These are phyloP conservation scores for Otocyon megalotis DNA, from an alignment of 2,113 vertebrate species.

Conservation along the genomic window DNA sequence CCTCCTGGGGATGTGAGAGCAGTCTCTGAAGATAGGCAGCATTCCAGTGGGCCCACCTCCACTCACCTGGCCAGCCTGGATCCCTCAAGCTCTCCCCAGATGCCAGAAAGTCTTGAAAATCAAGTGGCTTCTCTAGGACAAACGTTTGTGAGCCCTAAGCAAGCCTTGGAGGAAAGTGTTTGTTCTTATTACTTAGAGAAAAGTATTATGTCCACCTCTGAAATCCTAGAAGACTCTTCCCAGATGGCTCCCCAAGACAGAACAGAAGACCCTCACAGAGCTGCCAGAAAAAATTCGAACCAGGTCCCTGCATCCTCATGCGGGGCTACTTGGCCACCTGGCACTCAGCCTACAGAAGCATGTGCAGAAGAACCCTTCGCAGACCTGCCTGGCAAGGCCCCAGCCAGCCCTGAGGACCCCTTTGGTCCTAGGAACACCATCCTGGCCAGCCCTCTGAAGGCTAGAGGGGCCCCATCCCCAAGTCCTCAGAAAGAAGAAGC, in stretches of 20 bases:
- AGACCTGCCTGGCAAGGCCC: neutral
- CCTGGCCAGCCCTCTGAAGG: constrained; percentile 85
- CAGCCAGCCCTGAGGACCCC: accelerated
- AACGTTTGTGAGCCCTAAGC: neutral
- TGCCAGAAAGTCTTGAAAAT: constrained; percentile 66
- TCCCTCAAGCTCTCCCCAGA: constrained; percentile 72
- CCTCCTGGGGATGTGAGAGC: constrained; percentile 71
- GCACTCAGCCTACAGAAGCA: accelerated
- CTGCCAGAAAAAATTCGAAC: accelerated
- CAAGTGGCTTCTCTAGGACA: neutral
- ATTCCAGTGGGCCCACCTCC: constrained; percentile 86
- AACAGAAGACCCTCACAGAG: neutral
- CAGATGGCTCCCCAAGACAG: accelerated
- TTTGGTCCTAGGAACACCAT: constrained; percentile 76
- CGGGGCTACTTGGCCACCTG: accelerated
- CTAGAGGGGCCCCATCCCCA: constrained; percentile 81
- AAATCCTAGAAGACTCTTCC: neutral
- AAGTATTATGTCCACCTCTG: neutral
- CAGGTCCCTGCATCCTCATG: accelerated
- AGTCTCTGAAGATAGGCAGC: constrained; percentile 83
- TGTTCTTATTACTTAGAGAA: neutral
- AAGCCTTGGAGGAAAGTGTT: neutral
- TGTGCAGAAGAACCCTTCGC: accelerated
- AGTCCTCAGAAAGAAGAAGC: constrained; percentile 72
- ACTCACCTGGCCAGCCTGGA: constrained; percentile 55